Base-by-base conservation (phyloP, 1,140 invertebrate genomes). In the Drosophila bocqueti region DNA sequence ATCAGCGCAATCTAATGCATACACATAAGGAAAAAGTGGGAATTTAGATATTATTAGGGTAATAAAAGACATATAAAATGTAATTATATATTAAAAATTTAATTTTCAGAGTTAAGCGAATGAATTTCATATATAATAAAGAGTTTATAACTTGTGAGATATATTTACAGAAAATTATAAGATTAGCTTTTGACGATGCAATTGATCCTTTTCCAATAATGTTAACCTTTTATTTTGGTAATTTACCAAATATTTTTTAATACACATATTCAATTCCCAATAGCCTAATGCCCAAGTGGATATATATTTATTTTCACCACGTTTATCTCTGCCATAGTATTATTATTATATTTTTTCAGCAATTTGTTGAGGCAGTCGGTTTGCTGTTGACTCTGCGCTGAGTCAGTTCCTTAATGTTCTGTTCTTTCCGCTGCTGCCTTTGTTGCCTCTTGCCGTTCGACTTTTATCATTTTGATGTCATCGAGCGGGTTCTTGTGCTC, bases 401-500 rank as follows among this genome's bases (percentile, higher is more conserved):
- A 87, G 54, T 87, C 84, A 89, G 74, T 83, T 57, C 47, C 45
- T 54, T 58, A 72, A 61, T 34, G 34, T 75, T 54, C 31, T 50
- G 40, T 43, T 63, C 47, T 61, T 65, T 77, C 55, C 45, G 43
- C 57, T 67, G 60, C 55, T 61, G 60, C 52, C 46, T 71, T 67
- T 57, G 45, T 64, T 67, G 64, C 9, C 5, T 31, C n/a, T 55
- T 16, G 52, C 67, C 78, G 74, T 60, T 75, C 61, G 64, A 76
- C 50, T 80, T 87, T 81, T 80, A 74, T 77, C 72, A 83, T 89
- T 73, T 83, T 79, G 71, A 67, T 68, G 81, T 65, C 81, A 79
- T 79, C 77, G 60, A 89, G 76, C 83, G 83, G 83, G 73, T 78
- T 78, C 50, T 73, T 74, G 54, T 73, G 71, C 46, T 61, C 54